phyloP scores from a whole-genome alignment of 2,888 invertebrate genomes.

The Microplitis deprimator region DNA sequence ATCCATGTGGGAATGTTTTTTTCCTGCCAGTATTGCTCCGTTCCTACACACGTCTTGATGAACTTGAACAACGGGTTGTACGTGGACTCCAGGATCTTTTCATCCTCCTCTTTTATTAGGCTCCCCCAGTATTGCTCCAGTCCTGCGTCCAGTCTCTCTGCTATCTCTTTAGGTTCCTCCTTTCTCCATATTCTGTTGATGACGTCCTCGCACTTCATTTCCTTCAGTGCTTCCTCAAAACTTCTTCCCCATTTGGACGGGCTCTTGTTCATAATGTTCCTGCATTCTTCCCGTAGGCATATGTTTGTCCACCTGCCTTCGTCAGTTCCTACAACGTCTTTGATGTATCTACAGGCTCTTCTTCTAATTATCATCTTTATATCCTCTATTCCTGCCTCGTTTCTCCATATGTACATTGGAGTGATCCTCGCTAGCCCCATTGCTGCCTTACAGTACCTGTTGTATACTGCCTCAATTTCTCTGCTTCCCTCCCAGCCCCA shows the following conservation, averaged over 20 bases:
- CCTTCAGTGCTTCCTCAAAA: conserved; percentile 9
- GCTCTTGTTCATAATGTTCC: conserved; percentile 12
- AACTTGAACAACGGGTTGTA: not conserved
- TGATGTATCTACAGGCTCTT: conserved; percentile 30
- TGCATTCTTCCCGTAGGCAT: conserved; percentile 21
- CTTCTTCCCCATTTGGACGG: conserved; percentile 23
- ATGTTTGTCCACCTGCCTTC: conserved; percentile 35
- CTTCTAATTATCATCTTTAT: conserved; percentile 18
- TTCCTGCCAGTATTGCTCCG: not conserved
- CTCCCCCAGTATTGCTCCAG: not conserved
- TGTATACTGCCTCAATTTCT: conserved; percentile 22
- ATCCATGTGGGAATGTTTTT: not conserved
- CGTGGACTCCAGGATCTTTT: not conserved
- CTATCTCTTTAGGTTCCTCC: not conserved
- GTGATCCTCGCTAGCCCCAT: conserved; percentile 28
- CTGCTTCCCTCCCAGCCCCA: conserved; percentile 31
- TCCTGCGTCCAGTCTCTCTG: not conserved
- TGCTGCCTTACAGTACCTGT: conserved; percentile 19
- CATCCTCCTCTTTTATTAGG: not conserved
- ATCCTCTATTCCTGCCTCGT: conserved; percentile 25
- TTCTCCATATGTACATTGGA: conserved; percentile 29
- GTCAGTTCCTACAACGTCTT: conserved; percentile 11
- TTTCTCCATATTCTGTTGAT: not conserved
- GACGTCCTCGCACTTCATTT: conserved; percentile 8
- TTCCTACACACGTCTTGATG: not conserved